Evolutionary conservation across 2,797 vertebrate genomes (phyloP).

Genomic region (Mus minutoides): DNA sequence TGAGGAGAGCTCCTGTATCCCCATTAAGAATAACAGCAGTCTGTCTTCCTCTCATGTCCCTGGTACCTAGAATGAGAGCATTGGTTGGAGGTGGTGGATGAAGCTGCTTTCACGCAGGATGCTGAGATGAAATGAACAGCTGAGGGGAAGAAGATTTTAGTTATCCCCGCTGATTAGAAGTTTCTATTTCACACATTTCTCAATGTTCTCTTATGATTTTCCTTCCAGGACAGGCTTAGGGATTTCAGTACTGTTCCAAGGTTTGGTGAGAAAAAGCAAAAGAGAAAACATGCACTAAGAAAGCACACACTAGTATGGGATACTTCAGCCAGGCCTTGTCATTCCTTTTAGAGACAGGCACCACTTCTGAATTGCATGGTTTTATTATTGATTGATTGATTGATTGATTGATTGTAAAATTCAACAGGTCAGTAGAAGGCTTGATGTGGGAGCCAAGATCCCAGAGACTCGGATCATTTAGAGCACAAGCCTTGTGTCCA

Average conservation of each 20-base stretch:
- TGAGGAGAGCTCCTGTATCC: constrained; percentile 11
- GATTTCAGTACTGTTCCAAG: constrained; percentile 13
- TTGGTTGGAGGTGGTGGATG: neutral
- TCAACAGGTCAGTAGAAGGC: constrained; percentile 12
- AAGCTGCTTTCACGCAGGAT: neutral
- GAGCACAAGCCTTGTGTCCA: neutral
- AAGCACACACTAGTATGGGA: neutral
- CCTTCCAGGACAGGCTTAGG: neutral
- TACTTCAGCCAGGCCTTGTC: neutral
- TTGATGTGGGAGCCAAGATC: neutral
- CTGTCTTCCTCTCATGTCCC: neutral
- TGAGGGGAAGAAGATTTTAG: neutral
- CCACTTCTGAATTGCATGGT: constrained; percentile 9
- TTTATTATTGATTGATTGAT: neutral
- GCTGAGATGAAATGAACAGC: constrained; percentile 5
- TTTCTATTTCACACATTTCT: constrained; percentile 20
- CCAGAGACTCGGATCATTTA: neutral
- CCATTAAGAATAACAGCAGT: neutral
- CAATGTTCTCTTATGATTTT: neutral
- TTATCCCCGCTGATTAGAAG: neutral
- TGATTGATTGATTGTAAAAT: neutral
- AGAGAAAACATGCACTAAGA: neutral
- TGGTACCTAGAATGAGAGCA: neutral
- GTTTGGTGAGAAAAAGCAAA: constrained; percentile 4
- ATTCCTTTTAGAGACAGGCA: constrained; percentile 37